A percentile compares a stretch with the other conserved stretches of the same genome.
Conservation (phyloP, 2,888 invertebrate species). For the Fragum whitleyi region DNA sequence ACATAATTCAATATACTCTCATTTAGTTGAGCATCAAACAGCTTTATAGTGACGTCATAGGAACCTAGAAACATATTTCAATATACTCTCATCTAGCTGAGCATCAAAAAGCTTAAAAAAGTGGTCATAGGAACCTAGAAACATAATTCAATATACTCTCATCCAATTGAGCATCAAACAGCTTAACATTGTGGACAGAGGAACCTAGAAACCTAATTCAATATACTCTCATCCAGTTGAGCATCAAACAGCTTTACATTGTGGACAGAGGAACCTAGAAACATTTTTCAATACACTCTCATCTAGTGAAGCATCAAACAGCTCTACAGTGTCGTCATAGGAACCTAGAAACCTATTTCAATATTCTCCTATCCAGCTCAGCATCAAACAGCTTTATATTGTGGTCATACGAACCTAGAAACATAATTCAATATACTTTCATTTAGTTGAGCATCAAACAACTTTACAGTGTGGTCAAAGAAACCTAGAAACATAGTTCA, state of each 20-base stretch:
- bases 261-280: slow-evolving; percentile 94
- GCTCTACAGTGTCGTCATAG: slow-evolving; percentile 25
- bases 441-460: no score
- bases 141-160: no score
- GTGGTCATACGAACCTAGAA: slow-evolving; percentile 90
- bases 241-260: slow-evolving; percentile 95
- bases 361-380: slow-evolving; percentile 86
- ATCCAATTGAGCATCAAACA: no score
- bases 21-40: slow-evolving; percentile 1
- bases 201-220: slow-evolving; percentile 84
- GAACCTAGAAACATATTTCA: slow-evolving; percentile 8
- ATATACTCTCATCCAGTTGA: slow-evolving; percentile 89
- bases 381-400: slow-evolving; percentile 95
- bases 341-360: not conserved
- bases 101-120: no score
- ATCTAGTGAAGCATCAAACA: not conserved
- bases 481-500: no score
- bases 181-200: no score
- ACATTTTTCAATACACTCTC: slow-evolving; percentile 88
- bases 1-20: not conserved
- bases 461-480: no score
- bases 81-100: slow-evolving; percentile 86
- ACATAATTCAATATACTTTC: no score
- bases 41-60: slow-evolving; percentile 23
- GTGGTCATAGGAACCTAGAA: no score